phyloP scores from a whole-genome alignment of 2,797 vertebrate genomes.

The Sciurus carolinensis region DNA sequence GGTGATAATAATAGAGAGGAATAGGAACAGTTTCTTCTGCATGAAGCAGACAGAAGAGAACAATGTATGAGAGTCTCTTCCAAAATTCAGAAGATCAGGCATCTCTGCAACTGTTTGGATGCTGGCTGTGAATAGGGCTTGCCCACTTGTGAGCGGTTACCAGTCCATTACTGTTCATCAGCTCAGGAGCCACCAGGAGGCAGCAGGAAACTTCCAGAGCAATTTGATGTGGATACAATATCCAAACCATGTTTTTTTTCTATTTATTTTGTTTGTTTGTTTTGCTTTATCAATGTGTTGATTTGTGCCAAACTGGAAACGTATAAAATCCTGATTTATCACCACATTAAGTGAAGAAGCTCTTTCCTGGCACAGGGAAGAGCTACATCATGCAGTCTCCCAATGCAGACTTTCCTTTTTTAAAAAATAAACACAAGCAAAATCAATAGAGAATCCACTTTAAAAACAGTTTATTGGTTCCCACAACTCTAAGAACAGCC shows the following conservation, averaged over 20 bases:
- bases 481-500: not conserved
- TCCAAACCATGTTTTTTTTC: not conserved
- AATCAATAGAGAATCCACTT: not conserved
- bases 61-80: not conserved
- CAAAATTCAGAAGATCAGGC: not conserved
- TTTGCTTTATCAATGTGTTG: not conserved
- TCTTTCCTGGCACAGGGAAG: not conserved
- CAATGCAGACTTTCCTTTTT: not conserved
- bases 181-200: not conserved
- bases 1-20: not conserved
- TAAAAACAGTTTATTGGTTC: not conserved
- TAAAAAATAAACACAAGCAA: not conserved
- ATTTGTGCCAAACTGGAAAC: not conserved
- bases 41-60: not conserved
- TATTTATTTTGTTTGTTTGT: not conserved
- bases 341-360: not conserved
- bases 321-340: not conserved
- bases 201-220: not conserved
- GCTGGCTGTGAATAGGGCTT: not conserved
- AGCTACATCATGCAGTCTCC: not conserved
- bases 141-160: no score
- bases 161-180: not conserved
- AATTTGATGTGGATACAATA: not conserved
- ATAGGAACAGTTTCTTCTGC: not conserved
- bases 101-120: fast-evolving